These are phyloP conservation scores for Lumbricus terrestris DNA, from an alignment of 2,888 invertebrate genomes.

Conservation along the genomic window DNA sequence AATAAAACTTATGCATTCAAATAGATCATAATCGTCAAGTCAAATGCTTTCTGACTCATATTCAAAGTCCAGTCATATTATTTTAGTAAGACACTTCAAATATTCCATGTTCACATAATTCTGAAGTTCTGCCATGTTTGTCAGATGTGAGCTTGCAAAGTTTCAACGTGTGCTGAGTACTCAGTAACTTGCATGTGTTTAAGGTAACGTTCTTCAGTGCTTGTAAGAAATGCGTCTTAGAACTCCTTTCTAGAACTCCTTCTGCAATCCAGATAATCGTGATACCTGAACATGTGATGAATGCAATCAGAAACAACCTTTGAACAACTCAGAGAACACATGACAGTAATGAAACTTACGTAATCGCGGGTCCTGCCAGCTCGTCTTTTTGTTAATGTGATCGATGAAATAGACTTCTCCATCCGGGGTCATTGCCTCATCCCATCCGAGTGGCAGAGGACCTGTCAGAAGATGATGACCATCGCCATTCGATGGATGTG, in stretches of 20 bases:
- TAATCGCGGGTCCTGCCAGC: slow-evolving; percentile 96
- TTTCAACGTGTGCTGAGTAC: no score
- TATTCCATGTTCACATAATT: no score
- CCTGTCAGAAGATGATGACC: neutral
- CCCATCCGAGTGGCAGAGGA: slow-evolving; percentile 60
- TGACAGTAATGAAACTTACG: slow-evolving; percentile 27
- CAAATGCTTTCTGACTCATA: neutral
- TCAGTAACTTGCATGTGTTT: neutral
- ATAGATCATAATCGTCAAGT: neutral
- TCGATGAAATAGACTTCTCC: slow-evolving; percentile 61
- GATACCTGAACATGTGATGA: no score
- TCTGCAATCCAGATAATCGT: no score
- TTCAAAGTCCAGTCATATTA: neutral
- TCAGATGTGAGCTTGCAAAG: no score
- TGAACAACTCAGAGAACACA: neutral
- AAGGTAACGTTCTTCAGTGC: no score
- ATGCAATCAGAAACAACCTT: neutral
- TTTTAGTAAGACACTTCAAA: no score
- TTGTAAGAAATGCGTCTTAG: neutral
- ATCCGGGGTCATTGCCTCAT: slow-evolving; percentile 57
- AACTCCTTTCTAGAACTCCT: no score
- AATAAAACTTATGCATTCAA: no score
- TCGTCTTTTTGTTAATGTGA: slow-evolving; percentile 74
- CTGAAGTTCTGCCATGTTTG: neutral
- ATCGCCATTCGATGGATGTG: neutral